Conservation (phyloP, 1,140 invertebrate species). For the Brachionus rotundiformis region DNA sequence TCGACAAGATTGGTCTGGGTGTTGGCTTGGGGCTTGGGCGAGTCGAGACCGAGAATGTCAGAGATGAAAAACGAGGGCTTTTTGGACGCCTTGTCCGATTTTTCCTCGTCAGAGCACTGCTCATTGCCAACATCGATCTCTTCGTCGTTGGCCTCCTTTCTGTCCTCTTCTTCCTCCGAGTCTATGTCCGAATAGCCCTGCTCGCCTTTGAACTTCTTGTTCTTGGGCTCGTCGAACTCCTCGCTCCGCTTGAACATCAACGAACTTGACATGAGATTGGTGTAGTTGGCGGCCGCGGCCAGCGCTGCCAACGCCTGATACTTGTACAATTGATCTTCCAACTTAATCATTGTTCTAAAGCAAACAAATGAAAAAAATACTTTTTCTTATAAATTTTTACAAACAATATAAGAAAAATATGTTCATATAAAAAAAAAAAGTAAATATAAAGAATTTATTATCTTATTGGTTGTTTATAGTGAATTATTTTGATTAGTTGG, state of each 20-base stretch:
- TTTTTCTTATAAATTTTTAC: background rate
- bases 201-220: background rate
- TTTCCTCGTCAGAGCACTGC: background rate
- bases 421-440: background rate
- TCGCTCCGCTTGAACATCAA: background rate
- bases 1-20: background rate
- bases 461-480: background rate
- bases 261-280: background rate
- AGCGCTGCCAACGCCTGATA: constrained; percentile 27
- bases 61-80: constrained; percentile 34
- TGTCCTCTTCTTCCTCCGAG: background rate
- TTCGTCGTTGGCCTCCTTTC: background rate
- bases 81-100: background rate
- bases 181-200: background rate
- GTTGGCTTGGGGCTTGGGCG: background rate
- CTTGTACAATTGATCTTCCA: constrained; percentile 13
- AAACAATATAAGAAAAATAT: constrained; percentile 15
- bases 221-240: background rate
- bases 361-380: background rate
- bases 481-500: background rate
- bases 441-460: background rate
- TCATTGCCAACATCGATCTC: constrained; percentile 20
- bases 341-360: constrained; percentile 1
- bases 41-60: constrained; percentile 9
- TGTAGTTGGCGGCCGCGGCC: background rate